phyloP scores from a whole-genome alignment of 1,140 invertebrate species.

The Trichonephila clavipes region DNA sequence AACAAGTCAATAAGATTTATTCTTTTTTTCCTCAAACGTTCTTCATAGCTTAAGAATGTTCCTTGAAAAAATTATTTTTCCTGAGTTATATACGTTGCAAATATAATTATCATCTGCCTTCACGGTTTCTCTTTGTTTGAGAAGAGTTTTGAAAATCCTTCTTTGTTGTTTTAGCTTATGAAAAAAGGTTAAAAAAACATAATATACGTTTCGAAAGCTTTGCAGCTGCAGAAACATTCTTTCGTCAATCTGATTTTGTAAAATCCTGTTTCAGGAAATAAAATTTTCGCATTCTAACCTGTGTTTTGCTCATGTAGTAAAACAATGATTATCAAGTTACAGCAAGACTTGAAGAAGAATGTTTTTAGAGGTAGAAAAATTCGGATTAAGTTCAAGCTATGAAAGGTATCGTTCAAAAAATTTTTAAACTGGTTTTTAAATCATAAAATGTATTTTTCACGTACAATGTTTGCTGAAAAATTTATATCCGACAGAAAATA shows the following conservation, averaged over 20 bases:
- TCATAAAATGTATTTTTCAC: too few species aligned
- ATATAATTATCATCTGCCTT: background rate
- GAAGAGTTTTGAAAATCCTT: constrained; percentile 11
- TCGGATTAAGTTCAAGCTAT: too few species aligned
- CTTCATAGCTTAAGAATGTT: background rate
- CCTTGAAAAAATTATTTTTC: background rate
- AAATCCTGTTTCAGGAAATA: background rate
- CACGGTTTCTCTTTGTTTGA: background rate
- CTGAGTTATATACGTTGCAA: constrained; percentile 5
- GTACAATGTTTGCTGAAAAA: too few species aligned
- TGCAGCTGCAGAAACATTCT: too few species aligned
- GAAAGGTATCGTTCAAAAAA: too few species aligned
- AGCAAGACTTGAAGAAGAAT: too few species aligned
- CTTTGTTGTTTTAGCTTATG: constrained; percentile 16
- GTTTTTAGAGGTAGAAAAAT: too few species aligned
- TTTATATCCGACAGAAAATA: too few species aligned
- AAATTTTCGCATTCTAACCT: too few species aligned
- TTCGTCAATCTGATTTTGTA: background rate
- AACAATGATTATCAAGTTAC: too few species aligned
- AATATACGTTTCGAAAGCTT: background rate
- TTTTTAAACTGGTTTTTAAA: too few species aligned
- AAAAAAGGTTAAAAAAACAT: background rate
- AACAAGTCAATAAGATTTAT: constrained; percentile 40
- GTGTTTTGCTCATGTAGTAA: too few species aligned
- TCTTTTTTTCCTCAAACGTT: background rate